Conservation (phyloP, 2,888 invertebrate species). For the Seira sanloemensis region DNA sequence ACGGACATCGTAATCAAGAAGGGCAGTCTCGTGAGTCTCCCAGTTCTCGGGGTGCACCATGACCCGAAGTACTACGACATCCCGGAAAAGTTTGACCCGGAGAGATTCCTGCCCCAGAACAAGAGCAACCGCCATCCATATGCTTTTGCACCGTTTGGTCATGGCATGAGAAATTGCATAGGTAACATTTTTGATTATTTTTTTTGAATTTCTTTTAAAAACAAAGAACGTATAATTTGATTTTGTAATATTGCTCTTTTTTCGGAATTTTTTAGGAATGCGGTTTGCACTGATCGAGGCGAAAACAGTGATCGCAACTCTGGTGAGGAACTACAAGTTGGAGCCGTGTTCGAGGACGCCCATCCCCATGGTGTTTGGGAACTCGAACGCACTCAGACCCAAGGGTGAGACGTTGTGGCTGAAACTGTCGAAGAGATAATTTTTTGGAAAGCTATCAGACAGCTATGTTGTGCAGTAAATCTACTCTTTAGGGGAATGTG, state of each 20-base stretch:
- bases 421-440: too few relatives aligned
- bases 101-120: constrained; percentile 17
- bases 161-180: background rate
- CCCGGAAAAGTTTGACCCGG: constrained; percentile 36
- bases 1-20: constrained; percentile 78
- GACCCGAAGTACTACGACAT: constrained; percentile 36
- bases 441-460: too few relatives aligned
- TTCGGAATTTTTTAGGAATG: constrained; percentile 74
- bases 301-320: constrained; percentile 77
- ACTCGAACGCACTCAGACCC: background rate
- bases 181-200: too few relatives aligned
- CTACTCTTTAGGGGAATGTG: too few relatives aligned
- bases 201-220: too few relatives aligned
- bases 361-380: constrained; percentile 76
- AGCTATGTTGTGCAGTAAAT: too few relatives aligned
- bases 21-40: constrained; percentile 77
- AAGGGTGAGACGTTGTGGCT: background rate
- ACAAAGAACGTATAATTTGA: background rate
- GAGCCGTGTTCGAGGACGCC: constrained; percentile 76
- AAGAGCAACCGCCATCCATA: constrained; percentile 21
- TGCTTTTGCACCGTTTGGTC: constrained; percentile 32
- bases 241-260: background rate
- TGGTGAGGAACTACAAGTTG: constrained; percentile 78
- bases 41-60: constrained; percentile 25
- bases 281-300: constrained; percentile 79